Evolutionary conservation across 2,113 vertebrate genomes (phyloP).

Genomic region (Cyanoramphus novaezelandiae): DNA sequence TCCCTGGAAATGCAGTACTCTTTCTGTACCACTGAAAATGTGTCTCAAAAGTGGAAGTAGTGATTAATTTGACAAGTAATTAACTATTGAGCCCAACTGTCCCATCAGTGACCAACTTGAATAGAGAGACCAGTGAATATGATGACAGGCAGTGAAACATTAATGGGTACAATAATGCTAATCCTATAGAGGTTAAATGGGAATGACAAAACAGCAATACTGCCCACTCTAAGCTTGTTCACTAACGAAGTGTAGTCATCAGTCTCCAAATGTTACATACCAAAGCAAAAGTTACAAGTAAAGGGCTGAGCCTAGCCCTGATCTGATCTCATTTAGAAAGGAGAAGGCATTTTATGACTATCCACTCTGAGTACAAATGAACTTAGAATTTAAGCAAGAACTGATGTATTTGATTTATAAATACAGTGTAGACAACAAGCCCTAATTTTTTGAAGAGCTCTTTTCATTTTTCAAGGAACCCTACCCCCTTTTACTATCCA

Average conservation of each 20-base stretch:
- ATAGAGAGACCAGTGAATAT: not conserved
- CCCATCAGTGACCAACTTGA: constrained; percentile 44
- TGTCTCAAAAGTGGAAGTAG: constrained; percentile 30
- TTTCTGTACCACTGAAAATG: constrained; percentile 28
- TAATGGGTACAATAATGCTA: constrained; percentile 40
- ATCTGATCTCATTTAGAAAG: not conserved
- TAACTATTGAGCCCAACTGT: constrained; percentile 50
- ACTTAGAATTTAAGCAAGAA: not conserved
- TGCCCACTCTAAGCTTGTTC: not conserved
- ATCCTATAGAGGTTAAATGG: not conserved
- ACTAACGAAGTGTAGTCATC: not conserved
- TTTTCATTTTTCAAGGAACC: not conserved
- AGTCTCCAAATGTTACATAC: not conserved
- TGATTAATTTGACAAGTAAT: constrained; percentile 58
- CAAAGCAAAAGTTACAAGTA: constrained; percentile 27
- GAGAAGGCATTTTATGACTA: not conserved
- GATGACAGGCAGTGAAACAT: not conserved
- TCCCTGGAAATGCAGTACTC: constrained; percentile 19
- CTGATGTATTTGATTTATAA: constrained; percentile 18
- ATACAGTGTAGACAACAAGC: constrained; percentile 4
- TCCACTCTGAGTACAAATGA: not conserved
- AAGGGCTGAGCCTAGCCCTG: not conserved
- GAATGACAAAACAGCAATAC: not conserved
- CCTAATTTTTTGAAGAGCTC: constrained; percentile 10
- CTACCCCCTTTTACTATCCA: constrained; percentile 25